phyloP scores from a whole-genome alignment of 2,888 invertebrate genomes.

The Andrena praecox region DNA sequence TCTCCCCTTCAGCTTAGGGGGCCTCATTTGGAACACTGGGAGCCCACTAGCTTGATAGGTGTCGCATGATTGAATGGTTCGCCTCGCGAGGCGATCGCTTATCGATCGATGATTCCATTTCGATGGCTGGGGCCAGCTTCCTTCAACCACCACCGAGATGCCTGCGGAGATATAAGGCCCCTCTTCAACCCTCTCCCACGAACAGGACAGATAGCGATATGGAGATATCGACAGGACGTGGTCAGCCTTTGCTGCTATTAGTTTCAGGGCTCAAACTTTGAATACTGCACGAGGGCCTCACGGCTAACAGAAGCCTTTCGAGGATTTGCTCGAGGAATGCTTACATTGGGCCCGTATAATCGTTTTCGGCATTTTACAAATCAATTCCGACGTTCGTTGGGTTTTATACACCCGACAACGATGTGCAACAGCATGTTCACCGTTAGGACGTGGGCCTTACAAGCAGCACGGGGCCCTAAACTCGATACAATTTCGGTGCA shows the following conservation, averaged over 20 bases:
- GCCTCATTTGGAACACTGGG: slow-evolving; percentile 73
- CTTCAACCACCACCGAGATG: slow-evolving; percentile 69
- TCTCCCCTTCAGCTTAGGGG: slow-evolving; percentile 27
- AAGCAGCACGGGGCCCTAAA: too few relatives aligned
- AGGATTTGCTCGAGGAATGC: slow-evolving; percentile 9
- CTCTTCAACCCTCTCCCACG: slow-evolving; percentile 31
- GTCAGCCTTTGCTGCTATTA: slow-evolving; percentile 74
- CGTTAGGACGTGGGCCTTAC: too few relatives aligned
- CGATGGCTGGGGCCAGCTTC: slow-evolving; percentile 62
- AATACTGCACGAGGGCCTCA: slow-evolving; percentile 41
- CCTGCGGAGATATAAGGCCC: slow-evolving; percentile 69
- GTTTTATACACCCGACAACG: too few relatives aligned
- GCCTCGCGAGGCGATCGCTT: slow-evolving; percentile 73
- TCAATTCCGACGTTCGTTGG: too few relatives aligned
- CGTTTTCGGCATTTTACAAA: too few relatives aligned
- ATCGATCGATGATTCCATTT: slow-evolving; percentile 81
- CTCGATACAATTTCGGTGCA: too few relatives aligned
- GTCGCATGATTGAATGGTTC: slow-evolving; percentile 81
- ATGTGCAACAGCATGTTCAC: too few relatives aligned
- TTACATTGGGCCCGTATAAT: neutral
- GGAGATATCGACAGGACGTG: slow-evolving; percentile 76
- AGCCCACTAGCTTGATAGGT: slow-evolving; percentile 74
- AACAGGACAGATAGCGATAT: slow-evolving; percentile 77
- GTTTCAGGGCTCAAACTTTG: slow-evolving; percentile 60
- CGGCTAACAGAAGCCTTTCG: slow-evolving; percentile 38